Base-by-base conservation (phyloP, 2,888 invertebrate genomes). In the Euzetes globulus region DNA sequence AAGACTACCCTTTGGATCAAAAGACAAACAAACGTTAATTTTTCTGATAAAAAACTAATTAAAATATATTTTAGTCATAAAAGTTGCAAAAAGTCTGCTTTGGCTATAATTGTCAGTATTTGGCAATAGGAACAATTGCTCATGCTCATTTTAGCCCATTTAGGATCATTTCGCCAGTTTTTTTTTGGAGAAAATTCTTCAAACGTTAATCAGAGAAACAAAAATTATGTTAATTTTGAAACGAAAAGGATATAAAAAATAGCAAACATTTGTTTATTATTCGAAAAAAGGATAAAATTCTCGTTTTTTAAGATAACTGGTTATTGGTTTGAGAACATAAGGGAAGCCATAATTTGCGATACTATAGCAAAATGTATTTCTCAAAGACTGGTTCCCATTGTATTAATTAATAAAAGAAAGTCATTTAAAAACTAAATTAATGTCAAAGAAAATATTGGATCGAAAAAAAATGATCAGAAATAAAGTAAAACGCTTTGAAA, bases 11-110 rank as follows among this genome's bases (percentile, higher is more conserved):
- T 27, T 58, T 47, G 47, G 29, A 6, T 3, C 22, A 60, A 22
- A 52, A 72, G 63, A 72, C 11, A 52, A 37, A 72, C 9, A 50
- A 29, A 52, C 15, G n/a, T 50, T 52, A 55, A 72, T 60, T 58
- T n/a, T 29, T 29, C 5, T 60, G 9, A 37, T 33, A 52, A 29
- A 47, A 55, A 72, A 33, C n/a, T 5, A 17, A n/a, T 71, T n/a
- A n/a, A 52, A 52, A 52, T 1, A 52, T 1, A 52, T 19, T 7
- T 6, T 4, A 6, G 4, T 33, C 7, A 7, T 6, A 33, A 33
- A 33, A 7, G 7, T 33, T 4, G 33, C 5, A 7, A 41, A 41
- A 41, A 41, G 13, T 41, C 11, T 41, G 41, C 1, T 41, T 41
- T 47, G 47, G 47, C 15, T 47, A 17, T 47, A 47, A 17, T 47